A percentile compares a stretch with the other conserved stretches of the same genome.
These are phyloP conservation scores for Rhynchopsitta pachyrhyncha DNA, from an alignment of 2,113 vertebrate genomes.

Conservation along the genomic window DNA sequence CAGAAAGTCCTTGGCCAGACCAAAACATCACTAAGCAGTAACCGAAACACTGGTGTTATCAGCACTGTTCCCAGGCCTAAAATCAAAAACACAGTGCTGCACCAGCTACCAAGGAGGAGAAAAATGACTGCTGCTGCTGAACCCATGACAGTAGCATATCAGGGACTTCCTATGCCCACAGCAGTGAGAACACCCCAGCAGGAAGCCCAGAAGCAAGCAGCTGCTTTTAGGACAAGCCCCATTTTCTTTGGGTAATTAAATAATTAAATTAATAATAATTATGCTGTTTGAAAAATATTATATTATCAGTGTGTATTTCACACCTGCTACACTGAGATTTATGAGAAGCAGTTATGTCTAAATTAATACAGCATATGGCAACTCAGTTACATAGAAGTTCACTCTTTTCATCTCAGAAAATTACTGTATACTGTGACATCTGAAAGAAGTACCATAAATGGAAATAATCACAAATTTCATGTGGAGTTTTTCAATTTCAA, in stretches of 20 bases:
- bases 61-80: too few species aligned
- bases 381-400: not conserved
- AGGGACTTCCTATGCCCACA: not conserved
- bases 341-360: not conserved
- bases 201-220: not conserved
- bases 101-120: too few species aligned
- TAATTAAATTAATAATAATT: not conserved
- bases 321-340: not conserved
- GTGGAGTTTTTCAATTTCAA: not conserved
- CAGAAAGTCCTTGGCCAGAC: too few species aligned
- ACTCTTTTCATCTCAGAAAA: not conserved
- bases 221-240: not conserved
- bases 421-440: not conserved
- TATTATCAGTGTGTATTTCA: not conserved
- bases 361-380: not conserved
- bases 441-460: not conserved
- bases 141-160: not conserved
- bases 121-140: too few species aligned
- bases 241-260: conserved; percentile 1
- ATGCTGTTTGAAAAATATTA: not conserved
- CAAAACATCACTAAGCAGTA: too few species aligned
- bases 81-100: too few species aligned
- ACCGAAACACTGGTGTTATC: too few species aligned
- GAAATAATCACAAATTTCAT: not conserved
- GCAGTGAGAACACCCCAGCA: not conserved